Evolutionary conservation across 2,888 invertebrate species (phyloP).

Genomic region (Morinoia aosen): DNA sequence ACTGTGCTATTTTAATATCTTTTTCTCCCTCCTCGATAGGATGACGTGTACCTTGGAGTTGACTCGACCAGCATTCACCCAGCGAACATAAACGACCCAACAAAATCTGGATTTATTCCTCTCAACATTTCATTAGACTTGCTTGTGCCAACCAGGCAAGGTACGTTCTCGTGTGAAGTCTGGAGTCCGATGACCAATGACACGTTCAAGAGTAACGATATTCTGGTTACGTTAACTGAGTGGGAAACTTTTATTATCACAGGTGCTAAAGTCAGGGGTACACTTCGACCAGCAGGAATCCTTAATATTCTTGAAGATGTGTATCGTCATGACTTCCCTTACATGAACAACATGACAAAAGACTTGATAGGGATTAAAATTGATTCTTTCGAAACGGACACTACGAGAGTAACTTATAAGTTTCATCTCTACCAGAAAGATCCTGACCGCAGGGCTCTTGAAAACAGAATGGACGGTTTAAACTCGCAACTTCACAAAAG

Average conservation of each 20-base stretch:
- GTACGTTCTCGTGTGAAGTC: conserved; percentile 61
- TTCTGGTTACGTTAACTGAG: conserved; percentile 59
- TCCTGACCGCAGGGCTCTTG: neutral
- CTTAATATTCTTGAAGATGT: neutral
- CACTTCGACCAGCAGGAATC: neutral
- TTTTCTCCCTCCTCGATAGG: conserved; percentile 53
- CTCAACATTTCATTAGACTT: neutral
- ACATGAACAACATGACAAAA: neutral
- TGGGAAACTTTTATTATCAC: conserved; percentile 54
- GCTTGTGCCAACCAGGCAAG: conserved; percentile 53
- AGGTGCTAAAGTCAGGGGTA: neutral
- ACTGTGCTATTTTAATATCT: neutral
- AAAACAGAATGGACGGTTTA: neutral
- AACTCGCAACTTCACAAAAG: neutral
- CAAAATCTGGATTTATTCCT: conserved; percentile 54
- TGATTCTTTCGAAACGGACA: neutral
- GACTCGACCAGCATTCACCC: conserved; percentile 53
- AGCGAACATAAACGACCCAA: conserved; percentile 56
- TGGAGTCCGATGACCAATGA: conserved; percentile 48
- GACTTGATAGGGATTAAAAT: neutral
- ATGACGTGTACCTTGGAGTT: conserved; percentile 57
- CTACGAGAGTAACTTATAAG: neutral
- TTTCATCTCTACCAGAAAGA: conserved; percentile 35
- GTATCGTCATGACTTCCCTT: neutral
- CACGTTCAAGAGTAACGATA: conserved; percentile 57